These are phyloP conservation scores for Hippopotamyrus pictus DNA, from an alignment of 2,797 vertebrate species.

Conservation along the genomic window DNA sequence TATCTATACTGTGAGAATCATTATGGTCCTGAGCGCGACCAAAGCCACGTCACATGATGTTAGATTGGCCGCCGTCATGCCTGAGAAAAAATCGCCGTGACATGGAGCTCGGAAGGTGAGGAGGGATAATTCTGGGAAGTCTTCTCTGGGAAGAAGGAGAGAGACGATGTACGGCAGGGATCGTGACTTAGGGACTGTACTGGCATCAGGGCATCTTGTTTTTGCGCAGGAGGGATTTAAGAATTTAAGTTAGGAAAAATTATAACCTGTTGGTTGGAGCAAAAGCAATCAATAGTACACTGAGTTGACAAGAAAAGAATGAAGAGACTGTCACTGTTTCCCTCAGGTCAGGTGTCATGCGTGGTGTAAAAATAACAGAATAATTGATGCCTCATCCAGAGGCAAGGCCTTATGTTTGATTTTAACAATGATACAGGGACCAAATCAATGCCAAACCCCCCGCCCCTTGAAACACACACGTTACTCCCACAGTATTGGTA, in stretches of 20 bases:
- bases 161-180: neutral
- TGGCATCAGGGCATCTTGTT: neutral
- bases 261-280: neutral
- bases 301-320: neutral
- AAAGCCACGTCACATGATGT: neutral
- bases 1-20: neutral
- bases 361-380: neutral
- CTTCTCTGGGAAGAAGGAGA: neutral
- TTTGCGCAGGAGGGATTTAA: neutral
- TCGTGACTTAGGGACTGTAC: neutral
- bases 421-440: neutral
- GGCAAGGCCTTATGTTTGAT: neutral
- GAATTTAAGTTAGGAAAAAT: neutral
- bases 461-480: neutral
- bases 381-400: neutral
- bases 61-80: neutral
- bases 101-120: neutral
- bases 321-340: neutral
- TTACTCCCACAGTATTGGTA: neutral
- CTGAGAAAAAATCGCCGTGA: neutral
- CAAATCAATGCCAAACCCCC: neutral
- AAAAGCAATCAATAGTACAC: neutral
- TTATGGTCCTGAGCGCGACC: neutral
- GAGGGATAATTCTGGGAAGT: neutral
- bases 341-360: neutral